These are phyloP conservation scores for Yponomeuta plumbellus DNA, from an alignment of 2,888 invertebrate genomes.

Conservation along the genomic window DNA sequence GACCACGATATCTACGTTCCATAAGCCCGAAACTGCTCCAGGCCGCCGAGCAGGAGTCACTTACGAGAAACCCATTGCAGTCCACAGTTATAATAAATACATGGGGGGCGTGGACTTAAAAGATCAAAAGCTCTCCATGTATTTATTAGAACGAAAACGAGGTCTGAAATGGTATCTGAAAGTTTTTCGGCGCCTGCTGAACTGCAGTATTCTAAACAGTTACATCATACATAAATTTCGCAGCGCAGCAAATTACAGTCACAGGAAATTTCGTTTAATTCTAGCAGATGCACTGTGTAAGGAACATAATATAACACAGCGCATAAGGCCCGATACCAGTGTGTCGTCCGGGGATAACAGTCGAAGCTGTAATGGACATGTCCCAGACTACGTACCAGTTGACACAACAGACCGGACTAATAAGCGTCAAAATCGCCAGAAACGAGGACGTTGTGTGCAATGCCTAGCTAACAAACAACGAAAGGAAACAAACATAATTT, in stretches of 20 bases:
- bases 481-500: background rate
- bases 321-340: background rate
- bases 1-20: slow-evolving; percentile 17
- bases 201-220: slow-evolving; percentile 8
- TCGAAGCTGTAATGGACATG: background rate
- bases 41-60: slow-evolving; percentile 12
- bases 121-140: slow-evolving; percentile 14
- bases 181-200: slow-evolving; percentile 10
- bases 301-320: background rate
- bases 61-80: slow-evolving; percentile 1
- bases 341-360: background rate
- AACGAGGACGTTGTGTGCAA: background rate
- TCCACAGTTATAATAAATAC: slow-evolving; percentile 13
- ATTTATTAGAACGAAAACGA: slow-evolving; percentile 13
- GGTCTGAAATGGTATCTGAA: slow-evolving; percentile 11
- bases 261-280: too few species aligned
- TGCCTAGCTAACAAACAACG: background rate
- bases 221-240: background rate
- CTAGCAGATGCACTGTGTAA: background rate
- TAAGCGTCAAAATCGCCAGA: background rate
- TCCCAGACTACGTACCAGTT: background rate
- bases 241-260: too few species aligned
- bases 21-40: slow-evolving; percentile 3
- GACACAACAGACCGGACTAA: background rate
- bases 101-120: slow-evolving; percentile 17